Evolutionary conservation across 2,113 vertebrate genomes (phyloP), one percentile per base, ranked within the genome.

Genomic region (Murina feae): DNA sequence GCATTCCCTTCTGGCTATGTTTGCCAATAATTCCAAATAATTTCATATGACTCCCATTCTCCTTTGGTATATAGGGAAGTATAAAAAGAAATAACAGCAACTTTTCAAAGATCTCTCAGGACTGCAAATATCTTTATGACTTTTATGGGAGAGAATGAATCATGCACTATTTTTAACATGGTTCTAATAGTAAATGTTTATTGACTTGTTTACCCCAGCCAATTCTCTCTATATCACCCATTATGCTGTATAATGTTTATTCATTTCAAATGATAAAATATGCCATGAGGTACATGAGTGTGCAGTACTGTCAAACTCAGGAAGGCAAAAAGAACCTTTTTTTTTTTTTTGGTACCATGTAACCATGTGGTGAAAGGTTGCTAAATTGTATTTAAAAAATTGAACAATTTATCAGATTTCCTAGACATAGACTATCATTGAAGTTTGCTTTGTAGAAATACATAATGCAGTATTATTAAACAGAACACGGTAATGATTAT

Each of bases 241-340:
- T 79, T 49, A 83, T 30, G 4, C 44, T 66, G 5, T 80, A 28
- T 79, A 86, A 68, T 6, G 20, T 79, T 89, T 69, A 79, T 71
- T 95, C 83, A 76, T 75, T 90, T 37, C 11, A 81, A 65, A 72
- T n/a, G n/a, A 83, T 80, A 47, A 93, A 86, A 23, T n/a, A 47
- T 37, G 11, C 30, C 44, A 35, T 42, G n/a, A 44, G 58, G 80
- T 55, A 7, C n/a, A 28, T 47, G 42, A 82, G 0, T 32, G 14
- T 63, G 6, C 12, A 47, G 28, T 35, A 37, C 35, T 78, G 4
- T 21, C 35, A 63, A 82, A 53, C 8, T 81, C n/a, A 51, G 9
- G 25, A 47, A 80, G 35, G 18, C 7, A 74, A 80, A 69, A 74
- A 47, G 18, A 51, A 3, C 44, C 10, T 10, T 10, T 10, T 2